Percentiles rank a stretch among this genome's conserved stretches.
Evolutionary conservation across 1,140 invertebrate genomes (phyloP).

Genomic region (Homarus americanus): DNA sequence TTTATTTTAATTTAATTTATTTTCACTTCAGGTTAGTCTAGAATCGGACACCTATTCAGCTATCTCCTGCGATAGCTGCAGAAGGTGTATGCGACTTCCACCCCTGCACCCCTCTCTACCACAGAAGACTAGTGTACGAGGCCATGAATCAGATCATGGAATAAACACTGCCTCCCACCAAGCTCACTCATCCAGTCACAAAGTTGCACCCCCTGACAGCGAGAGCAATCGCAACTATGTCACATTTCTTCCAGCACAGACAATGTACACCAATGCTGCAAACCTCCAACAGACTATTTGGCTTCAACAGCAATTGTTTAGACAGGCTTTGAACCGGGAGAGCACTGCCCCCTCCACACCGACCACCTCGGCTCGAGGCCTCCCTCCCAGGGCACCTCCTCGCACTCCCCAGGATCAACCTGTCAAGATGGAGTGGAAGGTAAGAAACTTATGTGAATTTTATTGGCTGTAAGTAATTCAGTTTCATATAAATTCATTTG

Average conservation of each 20-base stretch:
- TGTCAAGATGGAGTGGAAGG: constrained; percentile 71
- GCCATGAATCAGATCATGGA: constrained; percentile 19
- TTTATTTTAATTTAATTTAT: no score
- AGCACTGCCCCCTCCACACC: constrained; percentile 52
- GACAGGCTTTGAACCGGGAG: constrained; percentile 78
- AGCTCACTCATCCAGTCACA: constrained; percentile 25
- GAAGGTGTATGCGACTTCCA: constrained; percentile 75
- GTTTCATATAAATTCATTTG: no score
- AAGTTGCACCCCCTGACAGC: constrained; percentile 29
- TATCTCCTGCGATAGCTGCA: constrained; percentile 77
- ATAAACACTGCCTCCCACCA: constrained; percentile 31
- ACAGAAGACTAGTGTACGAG: constrained; percentile 15
- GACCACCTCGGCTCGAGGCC: constrained; percentile 25
- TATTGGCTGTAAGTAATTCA: no score
- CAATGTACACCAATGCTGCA: constrained; percentile 87
- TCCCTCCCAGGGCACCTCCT: constrained; percentile 51
- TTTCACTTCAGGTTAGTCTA: constrained; percentile 63
- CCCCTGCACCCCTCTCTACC: constrained; percentile 66
- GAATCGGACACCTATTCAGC: constrained; percentile 74
- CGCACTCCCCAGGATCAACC: constrained; percentile 26
- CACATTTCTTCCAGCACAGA: constrained; percentile 78
- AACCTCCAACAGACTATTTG: constrained; percentile 87
- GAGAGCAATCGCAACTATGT: constrained; percentile 76
- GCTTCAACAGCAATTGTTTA: constrained; percentile 85
- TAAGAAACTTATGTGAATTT: not conserved